These are phyloP conservation scores for Drosophila maculinotata DNA, from an alignment of 2,888 invertebrate genomes.

Conservation along the genomic window DNA sequence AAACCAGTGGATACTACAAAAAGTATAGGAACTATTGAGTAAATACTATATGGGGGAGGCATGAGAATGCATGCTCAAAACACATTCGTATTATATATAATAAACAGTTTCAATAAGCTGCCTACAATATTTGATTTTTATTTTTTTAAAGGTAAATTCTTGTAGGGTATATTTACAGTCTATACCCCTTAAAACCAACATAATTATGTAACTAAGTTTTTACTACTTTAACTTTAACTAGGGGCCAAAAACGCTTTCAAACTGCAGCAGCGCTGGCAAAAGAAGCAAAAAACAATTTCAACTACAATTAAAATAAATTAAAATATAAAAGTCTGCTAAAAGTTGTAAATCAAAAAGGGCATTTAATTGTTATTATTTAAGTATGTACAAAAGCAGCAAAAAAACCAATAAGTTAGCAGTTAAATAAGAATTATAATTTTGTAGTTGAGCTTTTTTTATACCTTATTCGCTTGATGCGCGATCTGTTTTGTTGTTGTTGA, in stretches of 20 bases:
- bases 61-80: constrained; percentile 50
- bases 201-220: constrained; percentile 28
- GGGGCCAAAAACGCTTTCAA: constrained; percentile 52
- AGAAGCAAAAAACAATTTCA: constrained; percentile 35
- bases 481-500: constrained; percentile 75
- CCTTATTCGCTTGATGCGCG: constrained; percentile 85
- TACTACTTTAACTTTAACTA: constrained; percentile 57
- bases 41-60: constrained; percentile 16
- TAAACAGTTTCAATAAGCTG: constrained; percentile 41
- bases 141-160: neutral
- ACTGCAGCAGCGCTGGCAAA: constrained; percentile 54
- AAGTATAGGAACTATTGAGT: constrained; percentile 22
- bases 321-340: constrained; percentile 9
- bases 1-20: constrained; percentile 37
- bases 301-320: constrained; percentile 45
- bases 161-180: constrained; percentile 6
- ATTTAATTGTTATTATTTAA: constrained; percentile 21
- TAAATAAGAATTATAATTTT: constrained; percentile 69
- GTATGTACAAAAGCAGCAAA: constrained; percentile 60
- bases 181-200: constrained; percentile 29
- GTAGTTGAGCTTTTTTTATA: constrained; percentile 74
- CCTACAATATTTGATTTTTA: constrained; percentile 22
- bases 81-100: constrained; percentile 40
- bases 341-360: constrained; percentile 11
- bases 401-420: constrained; percentile 48